Evolutionary conservation across 2,797 vertebrate species (phyloP).

Genomic region (Molossus alvarezi): DNA sequence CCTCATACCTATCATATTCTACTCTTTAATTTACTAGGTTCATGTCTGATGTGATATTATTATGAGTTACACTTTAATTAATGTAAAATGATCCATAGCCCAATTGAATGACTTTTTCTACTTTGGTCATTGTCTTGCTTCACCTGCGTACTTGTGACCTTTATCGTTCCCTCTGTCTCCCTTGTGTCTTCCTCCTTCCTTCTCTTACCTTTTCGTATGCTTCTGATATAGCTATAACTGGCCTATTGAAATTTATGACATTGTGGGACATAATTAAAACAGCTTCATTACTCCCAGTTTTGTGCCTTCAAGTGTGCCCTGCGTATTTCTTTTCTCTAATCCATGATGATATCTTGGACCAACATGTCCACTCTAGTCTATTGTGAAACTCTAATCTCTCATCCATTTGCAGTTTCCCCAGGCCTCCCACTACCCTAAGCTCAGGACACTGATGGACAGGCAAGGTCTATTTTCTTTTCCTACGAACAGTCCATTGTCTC

Average conservation of each 20-base stretch:
- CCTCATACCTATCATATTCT: background rate
- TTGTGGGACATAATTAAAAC: background rate
- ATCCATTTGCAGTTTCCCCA: background rate
- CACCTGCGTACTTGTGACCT: background rate
- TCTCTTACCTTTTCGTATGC: background rate
- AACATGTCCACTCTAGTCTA: background rate
- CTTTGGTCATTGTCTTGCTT: background rate
- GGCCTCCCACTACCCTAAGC: accelerated
- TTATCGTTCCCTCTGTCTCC: background rate
- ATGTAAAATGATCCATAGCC: constrained; percentile 4
- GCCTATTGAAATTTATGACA: background rate
- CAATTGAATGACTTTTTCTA: background rate
- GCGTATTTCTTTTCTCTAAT: background rate
- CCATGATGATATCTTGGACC: background rate
- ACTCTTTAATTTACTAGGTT: constrained; percentile 38
- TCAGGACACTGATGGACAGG: background rate
- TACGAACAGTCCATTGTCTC: background rate
- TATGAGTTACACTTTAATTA: constrained; percentile 43
- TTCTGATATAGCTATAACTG: background rate
- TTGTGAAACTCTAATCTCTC: background rate
- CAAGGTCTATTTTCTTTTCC: background rate
- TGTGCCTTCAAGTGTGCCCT: background rate
- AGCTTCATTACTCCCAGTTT: background rate
- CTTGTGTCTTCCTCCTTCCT: background rate
- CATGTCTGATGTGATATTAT: background rate